These are phyloP conservation scores for Cephalopterus ornatus DNA, from an alignment of 2,113 vertebrate genomes.

Conservation along the genomic window DNA sequence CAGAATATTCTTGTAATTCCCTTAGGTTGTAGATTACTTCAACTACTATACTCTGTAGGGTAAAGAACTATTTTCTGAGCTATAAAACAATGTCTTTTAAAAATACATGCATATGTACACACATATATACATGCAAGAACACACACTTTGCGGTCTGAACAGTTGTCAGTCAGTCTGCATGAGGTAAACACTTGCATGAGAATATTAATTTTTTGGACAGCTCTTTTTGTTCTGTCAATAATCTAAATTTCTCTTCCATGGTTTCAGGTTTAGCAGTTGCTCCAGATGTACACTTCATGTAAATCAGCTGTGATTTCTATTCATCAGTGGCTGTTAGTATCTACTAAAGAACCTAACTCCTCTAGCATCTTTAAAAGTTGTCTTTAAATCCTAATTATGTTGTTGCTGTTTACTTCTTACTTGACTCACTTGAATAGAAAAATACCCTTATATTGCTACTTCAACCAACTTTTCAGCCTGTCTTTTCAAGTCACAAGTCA, in stretches of 20 bases:
- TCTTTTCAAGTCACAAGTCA: background rate
- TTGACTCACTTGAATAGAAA: background rate
- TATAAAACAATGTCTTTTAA: background rate
- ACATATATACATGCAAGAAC: accelerated
- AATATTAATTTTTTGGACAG: background rate
- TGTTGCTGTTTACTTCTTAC: background rate
- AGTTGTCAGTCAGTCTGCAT: background rate
- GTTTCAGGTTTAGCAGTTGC: background rate
- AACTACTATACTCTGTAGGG: background rate
- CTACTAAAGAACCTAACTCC: background rate
- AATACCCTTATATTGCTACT: background rate
- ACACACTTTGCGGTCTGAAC: background rate
- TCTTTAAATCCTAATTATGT: background rate
- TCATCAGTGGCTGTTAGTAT: background rate
- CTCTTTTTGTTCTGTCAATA: background rate
- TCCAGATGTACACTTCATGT: background rate
- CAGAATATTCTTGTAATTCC: background rate
- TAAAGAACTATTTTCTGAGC: background rate
- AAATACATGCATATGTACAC: background rate
- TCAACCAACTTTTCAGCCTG: background rate
- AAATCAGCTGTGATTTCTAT: background rate
- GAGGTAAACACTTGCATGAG: background rate
- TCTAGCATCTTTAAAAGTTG: background rate
- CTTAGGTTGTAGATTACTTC: background rate
- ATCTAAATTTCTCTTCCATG: background rate